Base-by-base conservation (phyloP, 2,888 invertebrate species). In the Dynastes grantii region DNA sequence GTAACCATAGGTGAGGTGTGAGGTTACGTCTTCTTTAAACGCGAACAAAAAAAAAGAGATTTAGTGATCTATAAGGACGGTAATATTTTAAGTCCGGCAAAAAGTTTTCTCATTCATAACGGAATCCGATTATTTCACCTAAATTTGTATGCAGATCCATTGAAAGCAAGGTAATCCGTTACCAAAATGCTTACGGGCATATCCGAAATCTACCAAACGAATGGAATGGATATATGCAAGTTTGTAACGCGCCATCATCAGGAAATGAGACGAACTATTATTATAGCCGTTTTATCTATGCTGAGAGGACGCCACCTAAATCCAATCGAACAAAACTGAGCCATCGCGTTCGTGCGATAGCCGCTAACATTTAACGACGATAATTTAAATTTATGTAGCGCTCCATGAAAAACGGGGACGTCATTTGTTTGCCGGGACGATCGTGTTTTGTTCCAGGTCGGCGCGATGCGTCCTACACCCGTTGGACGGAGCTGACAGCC, bases 321-420 rank as follows among this genome's bases (percentile, higher is more conserved):
- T 65, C 40, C 37, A 40, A 65, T 65, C 40, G 13, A n/a, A 65
- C 40, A 45, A 65, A 65, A 65, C 32, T 32, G 16, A 40, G 32
- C 37, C 65, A 5, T 40, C 37, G 40, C 40, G n/a, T 3, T 13
- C 3, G 5, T 32, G 65, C 40, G n/a, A 40, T 37, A 16, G 37
- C 65, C 16, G 40, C 37, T n/a, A 65, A 65, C 65, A 40, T 55
- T 65, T 40, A 65, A n/a, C 65, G 16, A 16, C 40, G 65, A 65
- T 65, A 65, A 65, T 65, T 65, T 40, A 65, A 65, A 65, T 65
- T 65, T 65, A 65, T 40, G 65, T 65, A 40, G 65, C 65, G n/a
- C 45, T 37, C 13, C 65, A 8, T 40, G 65, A 65, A 65, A 40
- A 40, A 65, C 65, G 55, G 65, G 40, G 32, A 37, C 40, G 40